These are phyloP conservation scores for Sebastes cheni DNA, from an alignment of 2,797 vertebrate species.

Conservation along the genomic window DNA sequence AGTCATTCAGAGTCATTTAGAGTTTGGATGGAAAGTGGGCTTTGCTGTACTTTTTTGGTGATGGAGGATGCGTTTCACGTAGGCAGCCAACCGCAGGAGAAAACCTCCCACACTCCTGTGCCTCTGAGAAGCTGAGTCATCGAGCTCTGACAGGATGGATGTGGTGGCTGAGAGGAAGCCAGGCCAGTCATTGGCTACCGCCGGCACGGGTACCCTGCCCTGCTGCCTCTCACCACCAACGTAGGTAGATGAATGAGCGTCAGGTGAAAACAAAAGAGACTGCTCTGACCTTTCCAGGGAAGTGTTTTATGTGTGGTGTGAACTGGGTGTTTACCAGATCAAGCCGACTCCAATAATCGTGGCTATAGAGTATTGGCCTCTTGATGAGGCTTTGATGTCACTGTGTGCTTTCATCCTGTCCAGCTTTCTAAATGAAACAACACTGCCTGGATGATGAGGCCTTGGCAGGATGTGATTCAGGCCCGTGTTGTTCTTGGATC, in stretches of 20 bases:
- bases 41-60: conserved; percentile 42
- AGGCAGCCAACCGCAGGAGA: conserved; percentile 66
- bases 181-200: conserved; percentile 41
- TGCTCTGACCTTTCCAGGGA: conserved; percentile 35
- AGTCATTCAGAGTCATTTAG: conserved; percentile 47
- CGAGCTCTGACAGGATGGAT: conserved; percentile 62
- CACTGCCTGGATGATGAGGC: conserved; percentile 41
- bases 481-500: conserved; percentile 49
- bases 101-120: conserved; percentile 73
- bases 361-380: background rate
- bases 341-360: background rate
- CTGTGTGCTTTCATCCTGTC: conserved; percentile 2
- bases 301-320: background rate
- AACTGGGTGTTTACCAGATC: background rate
- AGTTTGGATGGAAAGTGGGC: conserved; percentile 40
- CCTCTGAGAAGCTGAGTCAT: conserved; percentile 79
- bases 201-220: conserved; percentile 24
- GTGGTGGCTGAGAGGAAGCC: conserved; percentile 57
- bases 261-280: conserved; percentile 35
- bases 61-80: conserved; percentile 70
- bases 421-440: conserved; percentile 35
- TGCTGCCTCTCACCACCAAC: conserved; percentile 46
- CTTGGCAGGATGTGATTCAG: conserved; percentile 44
- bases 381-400: conserved; percentile 22
- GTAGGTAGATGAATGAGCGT: conserved; percentile 53